These are phyloP conservation scores for Escarpia spicata DNA, from an alignment of 2,888 invertebrate species.

Conservation along the genomic window DNA sequence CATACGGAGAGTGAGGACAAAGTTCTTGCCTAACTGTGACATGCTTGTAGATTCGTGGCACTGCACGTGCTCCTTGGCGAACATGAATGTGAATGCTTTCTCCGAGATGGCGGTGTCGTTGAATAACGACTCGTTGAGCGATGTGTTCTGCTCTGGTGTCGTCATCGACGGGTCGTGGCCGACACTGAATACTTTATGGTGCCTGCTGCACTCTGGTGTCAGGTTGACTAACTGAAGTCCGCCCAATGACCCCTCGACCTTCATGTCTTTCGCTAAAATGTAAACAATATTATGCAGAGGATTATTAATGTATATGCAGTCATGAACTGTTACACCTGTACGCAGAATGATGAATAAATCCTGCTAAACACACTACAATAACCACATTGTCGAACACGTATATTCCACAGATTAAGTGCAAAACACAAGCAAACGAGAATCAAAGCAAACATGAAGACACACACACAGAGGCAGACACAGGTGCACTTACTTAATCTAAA, in stretches of 20 bases:
- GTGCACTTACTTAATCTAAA: too few species aligned
- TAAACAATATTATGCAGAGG: too few species aligned
- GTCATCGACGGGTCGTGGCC: conserved; percentile 76
- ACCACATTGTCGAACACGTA: conserved; percentile 24
- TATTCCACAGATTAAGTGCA: too few species aligned
- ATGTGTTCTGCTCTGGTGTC: conserved; percentile 22
- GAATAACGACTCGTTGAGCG: neutral
- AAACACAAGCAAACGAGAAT: too few species aligned
- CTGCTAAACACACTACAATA: too few species aligned
- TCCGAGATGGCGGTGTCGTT: conserved; percentile 24
- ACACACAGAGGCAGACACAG: too few species aligned
- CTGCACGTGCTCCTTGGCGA: neutral
- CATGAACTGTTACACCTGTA: too few species aligned
- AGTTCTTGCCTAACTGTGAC: neutral
- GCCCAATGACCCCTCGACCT: conserved; percentile 87
- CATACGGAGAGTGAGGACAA: conserved; percentile 67
- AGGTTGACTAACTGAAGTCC: conserved; percentile 88
- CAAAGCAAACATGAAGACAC: too few species aligned
- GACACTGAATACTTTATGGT: conserved; percentile 86
- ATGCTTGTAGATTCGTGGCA: neutral
- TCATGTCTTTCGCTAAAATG: conserved; percentile 69
- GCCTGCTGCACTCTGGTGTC: conserved; percentile 80
- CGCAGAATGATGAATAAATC: too few species aligned
- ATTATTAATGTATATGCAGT: too few species aligned
- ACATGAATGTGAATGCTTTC: conserved; percentile 38